These are phyloP conservation scores for Bursaphelenchus okinawaensis DNA, from an alignment of 2,888 invertebrate genomes.

Conservation along the genomic window DNA sequence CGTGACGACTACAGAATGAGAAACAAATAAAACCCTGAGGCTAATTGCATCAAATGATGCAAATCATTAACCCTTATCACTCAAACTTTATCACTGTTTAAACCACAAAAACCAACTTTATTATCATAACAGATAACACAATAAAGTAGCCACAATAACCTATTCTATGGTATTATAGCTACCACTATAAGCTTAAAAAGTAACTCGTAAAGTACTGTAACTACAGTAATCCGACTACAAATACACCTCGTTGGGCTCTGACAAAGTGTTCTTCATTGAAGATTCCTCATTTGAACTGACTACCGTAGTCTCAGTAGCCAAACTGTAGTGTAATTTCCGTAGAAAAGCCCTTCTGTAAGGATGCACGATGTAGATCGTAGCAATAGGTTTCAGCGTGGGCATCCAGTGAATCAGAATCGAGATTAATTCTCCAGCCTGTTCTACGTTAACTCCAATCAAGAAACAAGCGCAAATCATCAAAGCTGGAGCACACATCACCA, in stretches of 20 bases:
- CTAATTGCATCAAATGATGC: not conserved
- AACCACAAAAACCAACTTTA: too few relatives aligned
- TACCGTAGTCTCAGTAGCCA: not conserved
- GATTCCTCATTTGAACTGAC: not conserved
- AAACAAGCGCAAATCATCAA: not conserved
- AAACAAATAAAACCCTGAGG: too few relatives aligned
- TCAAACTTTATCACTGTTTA: not conserved
- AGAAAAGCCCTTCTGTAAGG: slow-evolving; percentile 5
- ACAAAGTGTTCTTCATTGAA: not conserved
- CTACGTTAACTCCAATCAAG: not conserved
- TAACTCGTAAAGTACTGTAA: too few relatives aligned
- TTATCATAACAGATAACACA: too few relatives aligned
- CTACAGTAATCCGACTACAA: too few relatives aligned
- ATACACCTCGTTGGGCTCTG: not conserved
- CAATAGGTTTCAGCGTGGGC: not conserved
- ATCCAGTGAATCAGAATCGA: slow-evolving; percentile 6
- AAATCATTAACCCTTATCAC: not conserved
- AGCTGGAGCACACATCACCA: slow-evolving; percentile 2
- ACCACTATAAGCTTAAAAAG: too few relatives aligned
- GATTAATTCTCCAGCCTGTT: not conserved
- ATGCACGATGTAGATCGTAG: slow-evolving; percentile 3
- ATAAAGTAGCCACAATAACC: too few relatives aligned
- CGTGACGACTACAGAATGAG: too few relatives aligned
- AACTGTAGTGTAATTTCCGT: not conserved
- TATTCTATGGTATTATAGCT: too few relatives aligned